Evolutionary conservation across 2,113 vertebrate species (phyloP), one percentile per base, ranked within the genome.

Genomic region (Ophthalmolycus amberensis): DNA sequence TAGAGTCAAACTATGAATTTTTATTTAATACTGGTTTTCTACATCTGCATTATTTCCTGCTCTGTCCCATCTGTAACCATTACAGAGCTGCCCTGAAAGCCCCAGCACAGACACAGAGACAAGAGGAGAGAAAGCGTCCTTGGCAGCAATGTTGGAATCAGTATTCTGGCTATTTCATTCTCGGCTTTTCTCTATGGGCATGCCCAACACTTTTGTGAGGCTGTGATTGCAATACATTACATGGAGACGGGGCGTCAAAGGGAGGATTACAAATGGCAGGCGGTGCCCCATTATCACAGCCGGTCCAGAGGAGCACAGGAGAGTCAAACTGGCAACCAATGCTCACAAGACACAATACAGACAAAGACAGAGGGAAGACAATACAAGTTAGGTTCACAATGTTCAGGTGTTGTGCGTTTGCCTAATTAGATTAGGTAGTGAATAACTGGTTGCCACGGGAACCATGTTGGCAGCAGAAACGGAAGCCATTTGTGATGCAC

Each of bases 141-240:
- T 85, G 85, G 83, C 83, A 81, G 58, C 40, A 74, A 65, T 86
- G 80, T 52, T 80, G 46, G 64, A 84, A 79, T 76, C 82, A 70
- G 81, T 79, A 75, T 83, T 88, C 78, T 64, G 46, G 52, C 34
- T 75, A 63, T 87, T 85, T 77, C 59, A 69, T 81, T 84, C 77
- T 59, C 71, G 68, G 5, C 63, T 81, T 60, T 79, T 89, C 74
- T 85, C 52, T 86, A 80, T 79, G 76, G 78, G 80, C 69, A 71
- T 79, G 77, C 80, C 85, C 86, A 52, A 48, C 83, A 89, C 77
- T 82, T 88, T 89, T 90, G 81, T 73, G 58, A 80, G 84, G 62
- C 77, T 86, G 79, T 90, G 86, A 90, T 90, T 91, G 76, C 82
- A 77, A 86, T 82, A 67, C 71, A 83, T 89, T 87, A 89, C 83